Conservation (phyloP, 2,888 invertebrate species). For the Coremacera marginata region DNA sequence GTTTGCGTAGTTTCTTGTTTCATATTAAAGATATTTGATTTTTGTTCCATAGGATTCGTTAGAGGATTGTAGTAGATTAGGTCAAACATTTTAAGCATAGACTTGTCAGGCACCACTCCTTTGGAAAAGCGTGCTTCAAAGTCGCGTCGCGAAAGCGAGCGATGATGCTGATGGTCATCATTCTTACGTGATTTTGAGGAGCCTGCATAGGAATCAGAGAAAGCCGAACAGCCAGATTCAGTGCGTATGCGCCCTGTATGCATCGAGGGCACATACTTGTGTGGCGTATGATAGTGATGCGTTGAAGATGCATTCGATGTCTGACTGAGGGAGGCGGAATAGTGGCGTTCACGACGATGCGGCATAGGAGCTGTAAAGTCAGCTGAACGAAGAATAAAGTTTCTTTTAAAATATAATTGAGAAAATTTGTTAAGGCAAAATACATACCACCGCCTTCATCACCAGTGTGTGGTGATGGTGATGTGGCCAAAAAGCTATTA, state of each 20-base stretch:
- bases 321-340: conserved; percentile 54
- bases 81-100: conserved; percentile 89
- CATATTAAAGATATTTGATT: conserved; percentile 51
- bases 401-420: too few relatives aligned
- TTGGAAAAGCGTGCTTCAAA: conserved; percentile 61
- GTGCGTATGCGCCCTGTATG: conserved; percentile 63
- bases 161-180: conserved; percentile 72
- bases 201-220: conserved; percentile 59
- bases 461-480: conserved; percentile 55
- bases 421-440: background rate
- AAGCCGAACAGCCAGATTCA: conserved; percentile 66
- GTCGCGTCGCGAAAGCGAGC: conserved; percentile 59
- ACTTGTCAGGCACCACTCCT: conserved; percentile 72
- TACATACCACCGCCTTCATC: conserved; percentile 33
- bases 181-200: conserved; percentile 63
- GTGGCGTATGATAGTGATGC: conserved; percentile 48
- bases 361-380: conserved; percentile 48
- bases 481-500: conserved; percentile 76
- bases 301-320: conserved; percentile 38
- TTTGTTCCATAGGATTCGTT: conserved; percentile 78
- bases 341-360: conserved; percentile 58
- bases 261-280: conserved; percentile 57
- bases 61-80: conserved; percentile 91
- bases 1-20: conserved; percentile 55
- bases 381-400: background rate